Conservation (phyloP, 2,113 vertebrate genomes). For the Actenoides hombroni region DNA sequence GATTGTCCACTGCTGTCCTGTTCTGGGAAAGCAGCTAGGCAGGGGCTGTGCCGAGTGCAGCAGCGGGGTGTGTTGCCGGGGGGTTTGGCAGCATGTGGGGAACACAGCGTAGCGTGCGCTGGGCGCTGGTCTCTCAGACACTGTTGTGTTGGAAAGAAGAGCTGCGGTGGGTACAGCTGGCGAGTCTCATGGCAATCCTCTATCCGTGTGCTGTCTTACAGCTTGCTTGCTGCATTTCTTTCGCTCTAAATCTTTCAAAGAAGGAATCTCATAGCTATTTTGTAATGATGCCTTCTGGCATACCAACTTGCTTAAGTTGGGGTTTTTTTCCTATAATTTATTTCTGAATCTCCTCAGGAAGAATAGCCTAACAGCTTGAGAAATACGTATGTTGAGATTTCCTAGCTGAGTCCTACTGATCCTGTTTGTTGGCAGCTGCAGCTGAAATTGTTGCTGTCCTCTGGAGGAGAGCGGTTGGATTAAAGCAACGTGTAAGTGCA, state of each 20-base stretch:
- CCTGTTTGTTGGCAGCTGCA: constrained; percentile 45
- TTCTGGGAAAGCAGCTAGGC: background rate
- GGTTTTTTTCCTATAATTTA: background rate
- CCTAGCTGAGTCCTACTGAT: constrained; percentile 44
- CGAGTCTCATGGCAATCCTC: background rate
- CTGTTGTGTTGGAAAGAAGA: background rate
- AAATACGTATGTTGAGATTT: constrained; percentile 39
- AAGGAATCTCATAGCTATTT: background rate
- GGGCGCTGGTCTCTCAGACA: background rate
- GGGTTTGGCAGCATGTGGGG: background rate
- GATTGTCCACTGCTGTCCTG: background rate
- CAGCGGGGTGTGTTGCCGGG: background rate
- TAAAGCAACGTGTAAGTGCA: background rate
- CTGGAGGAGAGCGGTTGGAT: constrained; percentile 16
- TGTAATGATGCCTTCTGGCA: constrained; percentile 42
- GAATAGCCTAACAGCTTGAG: constrained; percentile 37
- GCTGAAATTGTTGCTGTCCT: constrained; percentile 22
- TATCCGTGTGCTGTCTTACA: background rate
- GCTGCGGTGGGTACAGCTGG: background rate
- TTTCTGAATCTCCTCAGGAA: constrained; percentile 30
- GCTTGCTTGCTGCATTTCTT: constrained; percentile 23
- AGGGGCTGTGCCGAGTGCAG: background rate
- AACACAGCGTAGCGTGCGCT: rapidly evolving
- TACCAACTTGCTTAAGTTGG: background rate
- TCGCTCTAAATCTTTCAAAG: background rate